Evolutionary conservation across 2,797 vertebrate species (phyloP).

Genomic region (Holocentrus rufus): DNA sequence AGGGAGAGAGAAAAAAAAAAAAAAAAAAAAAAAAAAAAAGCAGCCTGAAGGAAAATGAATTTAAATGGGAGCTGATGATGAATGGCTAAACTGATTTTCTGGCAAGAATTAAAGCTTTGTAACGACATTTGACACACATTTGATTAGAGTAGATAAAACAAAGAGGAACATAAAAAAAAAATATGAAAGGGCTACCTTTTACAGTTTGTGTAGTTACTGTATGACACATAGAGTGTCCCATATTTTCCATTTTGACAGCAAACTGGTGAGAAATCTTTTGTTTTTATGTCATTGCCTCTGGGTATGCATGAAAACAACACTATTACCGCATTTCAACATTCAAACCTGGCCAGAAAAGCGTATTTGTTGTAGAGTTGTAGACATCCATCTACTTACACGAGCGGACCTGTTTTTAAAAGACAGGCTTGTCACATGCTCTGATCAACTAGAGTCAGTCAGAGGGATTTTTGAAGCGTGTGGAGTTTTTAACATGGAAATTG

Average conservation of each 20-base stretch:
- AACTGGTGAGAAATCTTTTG: constrained; percentile 73
- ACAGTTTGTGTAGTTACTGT: constrained; percentile 76
- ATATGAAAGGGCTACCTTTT: constrained; percentile 67
- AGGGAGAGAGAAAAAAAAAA: too few relatives aligned
- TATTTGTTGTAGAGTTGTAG: constrained; percentile 75
- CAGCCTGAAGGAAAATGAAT: constrained; percentile 81
- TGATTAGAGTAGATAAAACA: constrained; percentile 79
- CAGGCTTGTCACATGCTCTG: constrained; percentile 78
- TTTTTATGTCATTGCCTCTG: constrained; percentile 78
- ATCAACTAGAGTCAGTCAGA: constrained; percentile 76
- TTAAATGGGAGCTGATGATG: constrained; percentile 82
- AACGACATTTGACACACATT: constrained; percentile 80
- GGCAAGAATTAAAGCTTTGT: constrained; percentile 80
- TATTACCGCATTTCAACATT: constrained; percentile 68
- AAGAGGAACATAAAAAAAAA: constrained; percentile 53
- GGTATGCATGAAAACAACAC: constrained; percentile 78
- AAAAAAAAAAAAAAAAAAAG: constrained; percentile 46
- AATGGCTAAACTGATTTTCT: constrained; percentile 80
- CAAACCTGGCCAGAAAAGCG: constrained; percentile 54
- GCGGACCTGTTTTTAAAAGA: constrained; percentile 71
- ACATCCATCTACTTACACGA: constrained; percentile 70
- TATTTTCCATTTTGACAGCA: constrained; percentile 78
- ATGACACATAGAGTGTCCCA: constrained; percentile 75
- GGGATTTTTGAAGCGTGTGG: constrained; percentile 77
- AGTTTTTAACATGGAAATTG: constrained; percentile 90